Conservation (phyloP, 2,888 invertebrate genomes). For the Griposia aprilina region DNA sequence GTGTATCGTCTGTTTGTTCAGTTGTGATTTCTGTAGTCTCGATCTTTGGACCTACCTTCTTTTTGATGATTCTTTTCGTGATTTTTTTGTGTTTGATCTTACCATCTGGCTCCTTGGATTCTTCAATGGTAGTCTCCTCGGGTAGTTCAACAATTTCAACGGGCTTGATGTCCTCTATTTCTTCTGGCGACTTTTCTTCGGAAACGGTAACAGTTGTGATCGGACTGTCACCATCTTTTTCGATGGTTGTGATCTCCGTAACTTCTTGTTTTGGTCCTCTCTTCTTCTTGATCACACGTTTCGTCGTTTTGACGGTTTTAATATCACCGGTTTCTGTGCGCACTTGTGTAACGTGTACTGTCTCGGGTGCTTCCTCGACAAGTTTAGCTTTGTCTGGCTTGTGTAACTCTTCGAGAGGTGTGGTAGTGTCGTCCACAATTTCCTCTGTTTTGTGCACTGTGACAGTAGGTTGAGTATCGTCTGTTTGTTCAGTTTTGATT, state of each 20-base stretch:
- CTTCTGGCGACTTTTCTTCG: not conserved
- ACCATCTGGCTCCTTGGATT: not conserved
- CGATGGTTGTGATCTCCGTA: not conserved
- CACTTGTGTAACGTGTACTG: not conserved
- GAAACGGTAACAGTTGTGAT: not conserved
- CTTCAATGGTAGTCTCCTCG: not conserved
- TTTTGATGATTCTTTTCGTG: not conserved
- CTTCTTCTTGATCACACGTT: not conserved
- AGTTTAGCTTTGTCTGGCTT: not conserved
- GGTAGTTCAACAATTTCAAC: not conserved
- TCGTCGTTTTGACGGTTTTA: accelerated
- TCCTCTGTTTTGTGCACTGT: constrained; percentile 6
- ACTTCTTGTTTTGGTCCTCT: not conserved
- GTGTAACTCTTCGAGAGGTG: not conserved
- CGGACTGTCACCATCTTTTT: not conserved
- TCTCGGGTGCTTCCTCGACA: not conserved
- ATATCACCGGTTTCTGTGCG: not conserved
- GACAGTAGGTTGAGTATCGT: not conserved
- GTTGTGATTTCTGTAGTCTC: not conserved
- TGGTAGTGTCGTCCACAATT: not conserved
- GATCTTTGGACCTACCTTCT: not conserved
- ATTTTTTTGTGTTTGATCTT: not conserved
- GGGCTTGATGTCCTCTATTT: not conserved
- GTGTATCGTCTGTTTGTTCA: not conserved
- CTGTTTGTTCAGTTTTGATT: not conserved